These are phyloP conservation scores for Semotilus atromaculatus DNA, from an alignment of 2,797 vertebrate species.

Conservation along the genomic window DNA sequence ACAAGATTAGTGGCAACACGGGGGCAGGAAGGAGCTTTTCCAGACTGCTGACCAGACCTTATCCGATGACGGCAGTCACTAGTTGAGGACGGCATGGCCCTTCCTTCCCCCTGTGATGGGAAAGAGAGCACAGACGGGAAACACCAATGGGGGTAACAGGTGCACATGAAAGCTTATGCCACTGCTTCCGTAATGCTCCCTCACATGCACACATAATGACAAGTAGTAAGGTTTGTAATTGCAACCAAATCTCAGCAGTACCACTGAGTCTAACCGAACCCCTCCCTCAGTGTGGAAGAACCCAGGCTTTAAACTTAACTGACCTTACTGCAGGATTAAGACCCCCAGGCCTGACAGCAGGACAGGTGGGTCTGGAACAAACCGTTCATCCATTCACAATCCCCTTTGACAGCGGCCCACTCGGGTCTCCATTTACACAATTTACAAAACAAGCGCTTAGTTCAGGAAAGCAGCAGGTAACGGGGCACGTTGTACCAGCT, in stretches of 20 bases:
- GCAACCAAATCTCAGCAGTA: slow-evolving; percentile 37
- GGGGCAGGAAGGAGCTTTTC: slow-evolving; percentile 54
- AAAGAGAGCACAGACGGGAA: slow-evolving; percentile 41
- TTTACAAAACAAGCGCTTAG: slow-evolving; percentile 57
- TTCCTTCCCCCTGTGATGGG: slow-evolving; percentile 45
- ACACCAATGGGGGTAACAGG: slow-evolving; percentile 47
- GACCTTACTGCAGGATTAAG: slow-evolving; percentile 76
- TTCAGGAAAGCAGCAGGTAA: slow-evolving; percentile 31
- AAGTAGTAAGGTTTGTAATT: slow-evolving; percentile 16
- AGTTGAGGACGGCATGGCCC: slow-evolving; percentile 35
- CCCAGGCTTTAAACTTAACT: slow-evolving; percentile 69
- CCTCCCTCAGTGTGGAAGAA: slow-evolving; percentile 9
- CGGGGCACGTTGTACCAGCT: slow-evolving; percentile 6
- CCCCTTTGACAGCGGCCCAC: slow-evolving; percentile 70
- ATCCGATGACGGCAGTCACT: slow-evolving; percentile 47
- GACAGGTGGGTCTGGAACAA: slow-evolving; percentile 74
- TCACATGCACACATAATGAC: slow-evolving; percentile 15
- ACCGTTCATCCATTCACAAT: slow-evolving; percentile 78
- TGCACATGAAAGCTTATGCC: slow-evolving; percentile 13
- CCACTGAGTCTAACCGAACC: neutral
- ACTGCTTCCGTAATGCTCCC: slow-evolving; percentile 1
- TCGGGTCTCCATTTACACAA: slow-evolving; percentile 53
- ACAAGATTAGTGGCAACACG: slow-evolving; percentile 65
- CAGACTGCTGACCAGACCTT: slow-evolving; percentile 52
- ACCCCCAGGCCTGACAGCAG: slow-evolving; percentile 70